Conservation (phyloP, 2,888 invertebrate species). For the Lobophora halterata region DNA sequence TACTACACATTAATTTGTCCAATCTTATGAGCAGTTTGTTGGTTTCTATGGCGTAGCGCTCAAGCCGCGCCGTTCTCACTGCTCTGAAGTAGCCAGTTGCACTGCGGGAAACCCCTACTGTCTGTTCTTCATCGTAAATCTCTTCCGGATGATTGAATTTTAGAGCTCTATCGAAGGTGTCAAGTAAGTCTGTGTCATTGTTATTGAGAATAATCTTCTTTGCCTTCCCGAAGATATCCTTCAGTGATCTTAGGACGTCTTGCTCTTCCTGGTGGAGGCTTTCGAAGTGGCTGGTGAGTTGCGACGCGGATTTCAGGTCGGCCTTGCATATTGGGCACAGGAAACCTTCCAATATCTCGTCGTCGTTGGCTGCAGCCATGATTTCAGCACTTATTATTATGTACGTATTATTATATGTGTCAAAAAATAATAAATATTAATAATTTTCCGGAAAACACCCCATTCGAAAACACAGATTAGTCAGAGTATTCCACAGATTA, state of each 20-base stretch:
- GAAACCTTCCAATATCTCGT: conserved; percentile 93
- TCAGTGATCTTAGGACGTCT: conserved; percentile 89
- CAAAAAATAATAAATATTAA: not conserved
- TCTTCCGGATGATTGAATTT: conserved; percentile 64
- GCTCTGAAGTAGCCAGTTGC: conserved; percentile 89
- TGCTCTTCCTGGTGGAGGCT: conserved; percentile 93
- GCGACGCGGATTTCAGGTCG: conserved; percentile 91
- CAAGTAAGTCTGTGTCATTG: conserved; percentile 81
- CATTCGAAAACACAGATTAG: not conserved
- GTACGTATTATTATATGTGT: conserved; percentile 12
- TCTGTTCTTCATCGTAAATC: conserved; percentile 75
- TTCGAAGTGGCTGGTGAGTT: conserved; percentile 94
- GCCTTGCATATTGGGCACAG: conserved; percentile 96
- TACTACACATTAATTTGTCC: conserved; percentile 92
- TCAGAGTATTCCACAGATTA: too few species aligned
- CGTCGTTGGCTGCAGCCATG: conserved; percentile 72
- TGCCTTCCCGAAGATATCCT: conserved; percentile 93
- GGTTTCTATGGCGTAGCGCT: conserved; percentile 95
- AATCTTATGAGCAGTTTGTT: conserved; percentile 97
- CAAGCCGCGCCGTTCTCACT: conserved; percentile 83
- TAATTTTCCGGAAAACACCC: conserved; percentile 6
- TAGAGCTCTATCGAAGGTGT: conserved; percentile 78
- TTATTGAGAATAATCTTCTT: conserved; percentile 82
- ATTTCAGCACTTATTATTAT: conserved; percentile 25
- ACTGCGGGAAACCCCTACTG: conserved; percentile 82